phyloP scores from a whole-genome alignment of 2,888 invertebrate species.

The Listrodromus nycthemerus region DNA sequence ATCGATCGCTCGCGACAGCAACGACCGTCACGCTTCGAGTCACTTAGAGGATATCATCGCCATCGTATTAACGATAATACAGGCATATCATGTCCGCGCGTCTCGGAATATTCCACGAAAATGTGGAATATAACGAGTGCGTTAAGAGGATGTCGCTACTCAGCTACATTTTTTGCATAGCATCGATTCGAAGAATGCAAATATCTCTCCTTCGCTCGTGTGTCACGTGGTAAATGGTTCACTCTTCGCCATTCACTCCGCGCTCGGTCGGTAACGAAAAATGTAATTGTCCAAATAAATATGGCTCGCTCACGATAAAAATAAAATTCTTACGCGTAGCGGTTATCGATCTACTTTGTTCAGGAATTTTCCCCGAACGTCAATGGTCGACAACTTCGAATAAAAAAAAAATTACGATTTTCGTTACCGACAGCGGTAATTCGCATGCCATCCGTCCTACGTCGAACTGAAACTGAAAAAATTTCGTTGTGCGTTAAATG shows the following conservation, averaged over 20 bases:
- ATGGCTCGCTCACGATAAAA: not conserved
- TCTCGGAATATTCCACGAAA: not conserved
- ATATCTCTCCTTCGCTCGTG: too few relatives aligned
- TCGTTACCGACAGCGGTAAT: not conserved
- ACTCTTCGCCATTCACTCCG: not conserved
- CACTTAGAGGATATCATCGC: not conserved
- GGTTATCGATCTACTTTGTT: too few relatives aligned
- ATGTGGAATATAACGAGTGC: not conserved
- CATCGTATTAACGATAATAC: not conserved
- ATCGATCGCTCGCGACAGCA: slow-evolving; percentile 29
- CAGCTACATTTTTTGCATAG: too few relatives aligned
- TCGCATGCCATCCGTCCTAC: not conserved
- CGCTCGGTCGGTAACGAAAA: not conserved
- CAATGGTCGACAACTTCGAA: not conserved
- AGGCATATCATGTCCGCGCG: not conserved
- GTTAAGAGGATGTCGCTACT: not conserved
- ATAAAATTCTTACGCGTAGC: not conserved
- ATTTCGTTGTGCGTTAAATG: not conserved
- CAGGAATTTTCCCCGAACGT: not conserved
- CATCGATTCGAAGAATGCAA: too few relatives aligned
- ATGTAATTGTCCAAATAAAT: not conserved
- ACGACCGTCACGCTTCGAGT: not conserved
- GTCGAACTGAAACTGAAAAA: not conserved
- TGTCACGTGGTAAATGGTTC: too few relatives aligned
- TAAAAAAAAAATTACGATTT: not conserved